Percentiles rank a stretch among this genome's conserved stretches.
These are phyloP conservation scores for Brenthis daphne DNA, from an alignment of 2,888 invertebrate species.

Conservation along the genomic window DNA sequence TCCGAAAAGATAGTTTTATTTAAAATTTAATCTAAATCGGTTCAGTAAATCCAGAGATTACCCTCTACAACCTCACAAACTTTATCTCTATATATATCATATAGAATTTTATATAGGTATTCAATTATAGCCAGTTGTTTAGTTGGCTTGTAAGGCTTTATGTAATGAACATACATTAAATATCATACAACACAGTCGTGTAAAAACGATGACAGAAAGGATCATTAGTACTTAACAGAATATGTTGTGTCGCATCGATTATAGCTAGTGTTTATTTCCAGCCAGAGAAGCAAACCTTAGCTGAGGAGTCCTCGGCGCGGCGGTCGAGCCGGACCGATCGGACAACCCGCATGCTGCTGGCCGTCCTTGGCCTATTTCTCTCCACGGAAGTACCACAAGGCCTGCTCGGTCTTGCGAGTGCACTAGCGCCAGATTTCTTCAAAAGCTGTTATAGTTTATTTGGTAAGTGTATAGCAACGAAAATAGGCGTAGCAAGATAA, in stretches of 20 bases:
- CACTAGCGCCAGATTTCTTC: conserved; percentile 89
- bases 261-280: conserved; percentile 39
- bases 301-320: conserved; percentile 66
- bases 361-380: conserved; percentile 92
- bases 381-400: conserved; percentile 96
- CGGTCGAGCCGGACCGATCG: conserved; percentile 85
- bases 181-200: too few species aligned
- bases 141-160: too few species aligned
- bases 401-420: conserved; percentile 90
- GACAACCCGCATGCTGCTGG: conserved; percentile 94
- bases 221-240: background rate
- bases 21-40: too few species aligned
- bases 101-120: too few species aligned
- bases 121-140: too few species aligned
- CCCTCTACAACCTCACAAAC: too few species aligned
- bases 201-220: too few species aligned
- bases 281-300: conserved; percentile 73
- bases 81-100: too few species aligned
- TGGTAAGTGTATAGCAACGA: conserved; percentile 76
- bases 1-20: too few species aligned
- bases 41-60: too few species aligned
- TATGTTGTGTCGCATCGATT: too few species aligned
- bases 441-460: conserved; percentile 90
- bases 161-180: too few species aligned
- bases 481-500: background rate